These are phyloP conservation scores for Anguilla japonica DNA, from an alignment of 2,113 vertebrate species.

Conservation along the genomic window DNA sequence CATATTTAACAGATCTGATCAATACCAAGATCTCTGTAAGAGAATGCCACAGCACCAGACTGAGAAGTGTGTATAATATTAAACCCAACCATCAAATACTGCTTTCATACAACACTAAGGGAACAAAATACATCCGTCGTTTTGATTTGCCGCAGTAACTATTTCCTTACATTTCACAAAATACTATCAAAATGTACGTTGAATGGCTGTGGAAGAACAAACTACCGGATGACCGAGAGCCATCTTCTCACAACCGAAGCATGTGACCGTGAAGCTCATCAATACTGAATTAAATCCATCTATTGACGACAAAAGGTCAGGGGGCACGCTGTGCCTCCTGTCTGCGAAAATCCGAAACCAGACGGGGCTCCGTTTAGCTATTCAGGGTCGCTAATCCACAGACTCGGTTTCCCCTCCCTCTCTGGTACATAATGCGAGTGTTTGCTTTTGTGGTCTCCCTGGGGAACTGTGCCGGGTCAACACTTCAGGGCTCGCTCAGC, in stretches of 20 bases:
- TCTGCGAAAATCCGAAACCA: not conserved
- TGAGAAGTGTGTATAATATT: not conserved
- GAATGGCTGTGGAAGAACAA: not conserved
- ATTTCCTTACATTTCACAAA: constrained; percentile 6
- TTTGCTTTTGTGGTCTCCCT: not conserved
- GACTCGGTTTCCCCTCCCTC: not conserved
- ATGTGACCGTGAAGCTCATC: not conserved
- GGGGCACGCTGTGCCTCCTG: not conserved
- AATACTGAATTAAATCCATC: not conserved
- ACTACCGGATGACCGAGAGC: not conserved
- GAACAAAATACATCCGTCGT: not conserved
- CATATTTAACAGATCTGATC: not conserved
- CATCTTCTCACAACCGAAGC: not conserved
- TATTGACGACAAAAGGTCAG: not conserved
- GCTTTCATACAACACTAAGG: not conserved
- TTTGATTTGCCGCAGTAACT: not conserved
- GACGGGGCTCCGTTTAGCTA: not conserved
- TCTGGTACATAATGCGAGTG: not conserved
- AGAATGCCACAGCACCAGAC: not conserved
- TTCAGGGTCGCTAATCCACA: not conserved
- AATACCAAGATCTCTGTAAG: not conserved
- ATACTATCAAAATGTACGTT: not conserved
- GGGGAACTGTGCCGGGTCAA: not conserved
- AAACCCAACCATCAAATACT: not conserved
- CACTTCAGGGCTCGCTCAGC: not conserved